These are phyloP conservation scores for Mobula birostris DNA, from an alignment of 2,113 vertebrate genomes.

Conservation along the genomic window DNA sequence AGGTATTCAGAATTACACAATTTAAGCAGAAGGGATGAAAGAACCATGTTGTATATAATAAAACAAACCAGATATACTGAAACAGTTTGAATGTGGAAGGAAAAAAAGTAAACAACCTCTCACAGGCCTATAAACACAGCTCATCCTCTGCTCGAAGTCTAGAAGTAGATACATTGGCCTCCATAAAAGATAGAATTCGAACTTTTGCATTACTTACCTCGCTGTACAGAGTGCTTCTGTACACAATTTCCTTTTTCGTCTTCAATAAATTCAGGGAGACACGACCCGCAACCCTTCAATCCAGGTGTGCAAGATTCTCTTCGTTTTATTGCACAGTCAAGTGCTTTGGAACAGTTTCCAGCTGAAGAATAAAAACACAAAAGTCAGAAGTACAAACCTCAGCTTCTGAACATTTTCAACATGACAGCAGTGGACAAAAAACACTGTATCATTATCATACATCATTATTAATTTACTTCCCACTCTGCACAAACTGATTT, in stretches of 20 bases:
- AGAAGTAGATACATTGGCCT: neutral
- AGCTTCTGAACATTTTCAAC: neutral
- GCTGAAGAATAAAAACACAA: neutral
- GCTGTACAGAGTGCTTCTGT: neutral
- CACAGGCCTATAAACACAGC: neutral
- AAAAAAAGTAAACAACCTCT: neutral
- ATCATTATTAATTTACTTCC: neutral
- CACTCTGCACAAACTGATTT: neutral
- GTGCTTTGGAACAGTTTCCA: neutral
- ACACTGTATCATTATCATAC: neutral
- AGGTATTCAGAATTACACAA: neutral
- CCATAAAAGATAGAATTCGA: neutral
- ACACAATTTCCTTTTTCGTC: conserved; percentile 17
- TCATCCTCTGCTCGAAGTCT: neutral
- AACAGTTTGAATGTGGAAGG: neutral
- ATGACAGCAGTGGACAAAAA: neutral
- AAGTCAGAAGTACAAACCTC: neutral
- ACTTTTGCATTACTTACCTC: neutral
- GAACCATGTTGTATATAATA: neutral
- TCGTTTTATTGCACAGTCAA: neutral
- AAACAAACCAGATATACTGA: neutral
- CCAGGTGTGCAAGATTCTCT: neutral
- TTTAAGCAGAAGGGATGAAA: neutral
- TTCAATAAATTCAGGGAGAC: neutral
- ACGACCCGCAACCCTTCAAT: neutral